Conservation (phyloP, 2,888 invertebrate genomes). For the Caenorhabditis plicata region DNA sequence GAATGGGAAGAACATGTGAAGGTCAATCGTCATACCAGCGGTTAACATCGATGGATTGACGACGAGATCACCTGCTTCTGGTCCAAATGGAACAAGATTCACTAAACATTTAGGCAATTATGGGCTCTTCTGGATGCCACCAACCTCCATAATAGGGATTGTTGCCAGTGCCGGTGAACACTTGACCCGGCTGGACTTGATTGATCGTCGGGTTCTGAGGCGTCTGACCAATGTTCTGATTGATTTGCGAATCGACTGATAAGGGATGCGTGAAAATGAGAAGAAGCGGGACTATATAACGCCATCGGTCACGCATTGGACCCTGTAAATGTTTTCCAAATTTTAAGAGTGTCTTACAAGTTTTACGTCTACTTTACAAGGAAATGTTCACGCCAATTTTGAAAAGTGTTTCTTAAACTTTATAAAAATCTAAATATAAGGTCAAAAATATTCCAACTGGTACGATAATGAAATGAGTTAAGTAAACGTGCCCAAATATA, state of each 20-base stretch:
- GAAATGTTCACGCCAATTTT: no score
- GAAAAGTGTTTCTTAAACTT: no score
- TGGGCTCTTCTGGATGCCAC: neutral
- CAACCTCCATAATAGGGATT: constrained; percentile 61
- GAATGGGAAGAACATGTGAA: constrained; percentile 64
- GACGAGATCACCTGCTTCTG: constrained; percentile 60
- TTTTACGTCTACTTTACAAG: no score
- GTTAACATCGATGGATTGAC: constrained; percentile 62
- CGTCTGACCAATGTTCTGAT: constrained; percentile 29
- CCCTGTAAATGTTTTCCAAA: no score
- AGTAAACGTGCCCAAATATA: no score
- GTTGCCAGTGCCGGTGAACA: constrained; percentile 56
- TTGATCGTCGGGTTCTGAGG: constrained; percentile 30
- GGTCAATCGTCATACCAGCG: constrained; percentile 61
- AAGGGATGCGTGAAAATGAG: no score
- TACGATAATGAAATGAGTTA: no score
- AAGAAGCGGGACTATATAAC: no score
- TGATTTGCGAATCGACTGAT: constrained; percentile 17
- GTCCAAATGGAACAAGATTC: constrained; percentile 61
- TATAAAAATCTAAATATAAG: no score
- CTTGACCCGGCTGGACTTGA: constrained; percentile 34
- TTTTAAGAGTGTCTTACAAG: no score
- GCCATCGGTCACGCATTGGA: no score
- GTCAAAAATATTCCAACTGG: no score
- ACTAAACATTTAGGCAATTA: constrained; percentile 32